These are phyloP conservation scores for Coracopsis vasa DNA, from an alignment of 2,113 vertebrate species.

Conservation along the genomic window DNA sequence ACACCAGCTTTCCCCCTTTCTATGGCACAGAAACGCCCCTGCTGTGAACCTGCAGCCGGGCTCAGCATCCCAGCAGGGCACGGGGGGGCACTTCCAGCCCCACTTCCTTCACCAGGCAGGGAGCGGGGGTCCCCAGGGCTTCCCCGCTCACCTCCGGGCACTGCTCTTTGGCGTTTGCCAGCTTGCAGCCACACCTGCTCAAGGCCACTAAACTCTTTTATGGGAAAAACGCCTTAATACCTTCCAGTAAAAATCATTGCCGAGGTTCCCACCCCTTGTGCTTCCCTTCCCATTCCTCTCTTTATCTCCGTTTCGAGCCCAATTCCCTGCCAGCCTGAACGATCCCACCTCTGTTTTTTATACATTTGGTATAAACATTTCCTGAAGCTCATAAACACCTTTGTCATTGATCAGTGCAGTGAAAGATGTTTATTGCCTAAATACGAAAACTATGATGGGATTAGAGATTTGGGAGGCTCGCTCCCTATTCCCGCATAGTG, in stretches of 20 bases:
- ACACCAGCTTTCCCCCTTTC: neutral
- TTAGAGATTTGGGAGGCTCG: neutral
- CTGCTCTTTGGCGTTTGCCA: neutral
- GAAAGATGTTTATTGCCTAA: conserved; percentile 69
- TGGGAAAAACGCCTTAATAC: conserved; percentile 13
- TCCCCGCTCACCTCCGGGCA: neutral
- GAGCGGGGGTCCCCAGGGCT: neutral
- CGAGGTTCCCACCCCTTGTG: neutral
- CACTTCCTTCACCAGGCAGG: neutral
- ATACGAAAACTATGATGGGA: conserved; percentile 38
- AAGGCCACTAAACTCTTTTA: conserved; percentile 41
- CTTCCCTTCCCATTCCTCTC: neutral
- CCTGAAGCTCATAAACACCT: conserved; percentile 71
- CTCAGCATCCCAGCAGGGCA: neutral
- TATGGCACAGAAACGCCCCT: neutral
- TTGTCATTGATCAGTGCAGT: conserved; percentile 49
- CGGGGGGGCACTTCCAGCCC: neutral
- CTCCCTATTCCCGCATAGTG: neutral
- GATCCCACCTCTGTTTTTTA: neutral
- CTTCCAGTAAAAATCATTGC: conserved; percentile 21
- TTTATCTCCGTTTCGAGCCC: neutral
- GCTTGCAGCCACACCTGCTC: conserved; percentile 59
- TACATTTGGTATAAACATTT: conserved; percentile 50
- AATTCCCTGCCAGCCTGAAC: neutral
- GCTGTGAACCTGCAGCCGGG: neutral